Base-by-base conservation (phyloP, 2,797 vertebrate genomes). In the Balearica regulorum region DNA sequence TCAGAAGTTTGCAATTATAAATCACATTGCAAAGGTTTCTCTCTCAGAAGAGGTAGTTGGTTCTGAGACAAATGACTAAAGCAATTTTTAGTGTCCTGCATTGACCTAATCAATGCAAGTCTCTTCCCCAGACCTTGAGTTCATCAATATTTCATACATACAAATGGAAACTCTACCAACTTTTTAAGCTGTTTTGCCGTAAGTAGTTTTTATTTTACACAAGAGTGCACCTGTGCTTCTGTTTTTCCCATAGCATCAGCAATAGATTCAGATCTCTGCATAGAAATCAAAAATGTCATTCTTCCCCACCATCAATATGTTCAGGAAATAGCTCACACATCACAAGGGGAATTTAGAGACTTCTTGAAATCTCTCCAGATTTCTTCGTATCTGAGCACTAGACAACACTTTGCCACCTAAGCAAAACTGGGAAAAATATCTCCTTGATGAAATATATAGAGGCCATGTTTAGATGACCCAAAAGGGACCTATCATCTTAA, bases 121-220 rank as follows among this genome's bases (percentile, higher is more conserved):
- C 26, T 77, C 60, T 77, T 89, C 44, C n/a, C 12, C 18, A 37
- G 48, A 77, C 64, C 72, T 64, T 65, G 60, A 60, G 16, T 46
- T 81, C 64, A 43, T 95, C 79, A 91, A 75, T 91, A 93, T 87
- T 93, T 93, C 65, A 91, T 68, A 44, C 11, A 58, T 35, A 53
- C 9, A 94, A 80, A 92, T 92, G 64, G 84, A 87, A 80, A 11
- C 35, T 89, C 53, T 61, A 68, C 8, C 31, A 68, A n/a, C 4
- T 83, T 92, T 95, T 91, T 25, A 55, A 72, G 60, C 16, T 69
- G 4, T 62, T 95, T 94, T 86, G 31, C 21, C 26, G 14, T 49
- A 61, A 89, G 31, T 81, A 64, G 13, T 43, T 92, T 92, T 54
- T 68, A 46, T 87, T 92, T 76, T 77, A 68, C 21, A 44, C 22